Conservation (phyloP, 2,797 vertebrate genomes). For the Falco peregrinus region DNA sequence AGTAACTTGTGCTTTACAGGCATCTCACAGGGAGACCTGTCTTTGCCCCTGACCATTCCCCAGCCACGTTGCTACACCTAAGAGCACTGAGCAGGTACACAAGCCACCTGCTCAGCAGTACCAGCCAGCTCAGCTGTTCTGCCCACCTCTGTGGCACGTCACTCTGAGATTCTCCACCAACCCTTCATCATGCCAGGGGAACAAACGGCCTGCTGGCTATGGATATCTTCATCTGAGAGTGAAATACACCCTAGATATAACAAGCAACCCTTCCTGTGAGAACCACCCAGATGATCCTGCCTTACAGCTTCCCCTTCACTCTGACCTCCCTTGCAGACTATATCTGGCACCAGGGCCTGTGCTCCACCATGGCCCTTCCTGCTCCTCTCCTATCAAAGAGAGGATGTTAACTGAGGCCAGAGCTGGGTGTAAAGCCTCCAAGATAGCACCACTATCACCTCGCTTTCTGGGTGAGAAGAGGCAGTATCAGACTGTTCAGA, state of each 20-base stretch:
- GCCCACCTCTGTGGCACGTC: not conserved
- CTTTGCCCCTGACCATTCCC: not conserved
- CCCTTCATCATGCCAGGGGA: not conserved
- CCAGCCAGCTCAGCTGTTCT: not conserved
- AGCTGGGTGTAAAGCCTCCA: not conserved
- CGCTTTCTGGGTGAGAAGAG: conserved; percentile 13
- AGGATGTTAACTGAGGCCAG: conserved; percentile 31
- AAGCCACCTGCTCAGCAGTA: not conserved
- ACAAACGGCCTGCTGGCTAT: not conserved
- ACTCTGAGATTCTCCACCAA: not conserved
- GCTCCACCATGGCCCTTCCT: not conserved
- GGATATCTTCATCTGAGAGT: not conserved
- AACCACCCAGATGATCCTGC: not conserved
- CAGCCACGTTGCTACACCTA: accelerated
- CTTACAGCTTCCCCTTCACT: not conserved
- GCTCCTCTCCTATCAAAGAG: not conserved
- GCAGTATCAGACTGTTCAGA: not conserved
- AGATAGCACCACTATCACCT: not conserved
- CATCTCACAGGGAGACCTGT: not conserved
- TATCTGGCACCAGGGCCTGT: not conserved
- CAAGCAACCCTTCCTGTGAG: not conserved
- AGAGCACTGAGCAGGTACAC: not conserved
- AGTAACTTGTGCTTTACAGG: not conserved
- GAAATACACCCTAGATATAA: not conserved
- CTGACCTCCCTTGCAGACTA: not conserved